Conservation (phyloP, 2,888 invertebrate genomes). For the Lamellibrachia columna region DNA sequence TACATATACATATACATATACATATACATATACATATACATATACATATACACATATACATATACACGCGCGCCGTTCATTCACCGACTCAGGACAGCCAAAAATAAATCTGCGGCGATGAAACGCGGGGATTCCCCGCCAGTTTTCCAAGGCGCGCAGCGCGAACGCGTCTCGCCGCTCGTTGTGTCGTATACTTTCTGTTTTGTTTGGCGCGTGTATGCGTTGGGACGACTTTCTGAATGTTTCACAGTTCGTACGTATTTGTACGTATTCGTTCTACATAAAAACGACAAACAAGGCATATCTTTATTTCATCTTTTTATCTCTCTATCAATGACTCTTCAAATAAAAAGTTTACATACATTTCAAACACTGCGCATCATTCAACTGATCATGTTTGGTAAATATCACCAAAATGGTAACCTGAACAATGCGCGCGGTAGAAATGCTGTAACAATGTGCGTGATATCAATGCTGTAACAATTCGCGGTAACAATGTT, state of each 20-base stretch:
- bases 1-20: too few species aligned
- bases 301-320: not conserved
- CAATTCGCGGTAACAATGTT: too few species aligned
- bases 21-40: too few species aligned
- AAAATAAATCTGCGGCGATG: constrained; percentile 11
- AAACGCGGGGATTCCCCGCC: not conserved
- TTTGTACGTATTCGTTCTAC: not conserved
- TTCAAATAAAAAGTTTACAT: not conserved
- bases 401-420: too few species aligned
- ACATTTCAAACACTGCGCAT: not conserved
- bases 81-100: constrained; percentile 5
- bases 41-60: too few species aligned
- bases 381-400: not conserved
- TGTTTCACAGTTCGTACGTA: not conserved
- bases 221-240: not conserved
- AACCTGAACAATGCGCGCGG: too few species aligned
- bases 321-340: not conserved
- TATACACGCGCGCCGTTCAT: not conserved
- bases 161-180: not conserved
- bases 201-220: not conserved
- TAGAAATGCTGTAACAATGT: too few species aligned
- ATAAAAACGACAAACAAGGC: not conserved
- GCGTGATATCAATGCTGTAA: too few species aligned
- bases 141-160: not conserved
- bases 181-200: not conserved